These are phyloP conservation scores for Perca schrenkii DNA, from an alignment of 2,113 vertebrate genomes.

Conservation along the genomic window DNA sequence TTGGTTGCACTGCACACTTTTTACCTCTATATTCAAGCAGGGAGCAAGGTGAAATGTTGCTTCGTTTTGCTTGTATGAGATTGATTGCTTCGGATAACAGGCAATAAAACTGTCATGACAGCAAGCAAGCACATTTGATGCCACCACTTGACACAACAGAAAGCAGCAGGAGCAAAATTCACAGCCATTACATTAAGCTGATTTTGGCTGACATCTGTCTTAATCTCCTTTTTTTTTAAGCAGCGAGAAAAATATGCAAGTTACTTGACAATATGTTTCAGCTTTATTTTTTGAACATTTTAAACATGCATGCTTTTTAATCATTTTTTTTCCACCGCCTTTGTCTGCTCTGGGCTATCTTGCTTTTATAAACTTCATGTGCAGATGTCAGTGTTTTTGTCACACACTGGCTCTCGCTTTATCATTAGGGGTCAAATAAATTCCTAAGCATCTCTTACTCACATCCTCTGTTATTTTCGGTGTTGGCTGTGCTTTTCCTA, in stretches of 20 bases:
- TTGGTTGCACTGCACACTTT: constrained; percentile 27
- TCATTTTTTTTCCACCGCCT: constrained; percentile 6
- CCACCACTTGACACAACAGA: constrained; percentile 47
- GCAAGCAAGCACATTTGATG: constrained; percentile 42
- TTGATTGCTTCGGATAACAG: constrained; percentile 58
- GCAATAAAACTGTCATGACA: constrained; percentile 39
- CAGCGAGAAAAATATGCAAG: constrained; percentile 13
- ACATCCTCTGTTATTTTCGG: not conserved
- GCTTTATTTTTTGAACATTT: constrained; percentile 10
- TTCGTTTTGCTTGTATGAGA: constrained; percentile 52
- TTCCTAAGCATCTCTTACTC: not conserved
- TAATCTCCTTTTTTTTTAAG: constrained; percentile 9
- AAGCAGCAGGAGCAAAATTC: constrained; percentile 36
- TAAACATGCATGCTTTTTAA: constrained; percentile 17
- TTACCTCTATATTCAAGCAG: constrained; percentile 8
- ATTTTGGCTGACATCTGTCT: constrained; percentile 54
- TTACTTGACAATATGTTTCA: constrained; percentile 30
- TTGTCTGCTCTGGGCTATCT: constrained; percentile 23
- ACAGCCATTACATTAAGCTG: constrained; percentile 39
- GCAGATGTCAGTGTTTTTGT: constrained; percentile 25
- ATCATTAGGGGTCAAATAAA: not conserved
- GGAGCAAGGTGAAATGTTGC: constrained; percentile 54
- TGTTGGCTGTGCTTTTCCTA: not conserved
- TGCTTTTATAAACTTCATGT: constrained; percentile 12
- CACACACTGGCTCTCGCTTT: not conserved